phyloP scores from a whole-genome alignment of 2,888 invertebrate genomes.

The Acleris emargana region DNA sequence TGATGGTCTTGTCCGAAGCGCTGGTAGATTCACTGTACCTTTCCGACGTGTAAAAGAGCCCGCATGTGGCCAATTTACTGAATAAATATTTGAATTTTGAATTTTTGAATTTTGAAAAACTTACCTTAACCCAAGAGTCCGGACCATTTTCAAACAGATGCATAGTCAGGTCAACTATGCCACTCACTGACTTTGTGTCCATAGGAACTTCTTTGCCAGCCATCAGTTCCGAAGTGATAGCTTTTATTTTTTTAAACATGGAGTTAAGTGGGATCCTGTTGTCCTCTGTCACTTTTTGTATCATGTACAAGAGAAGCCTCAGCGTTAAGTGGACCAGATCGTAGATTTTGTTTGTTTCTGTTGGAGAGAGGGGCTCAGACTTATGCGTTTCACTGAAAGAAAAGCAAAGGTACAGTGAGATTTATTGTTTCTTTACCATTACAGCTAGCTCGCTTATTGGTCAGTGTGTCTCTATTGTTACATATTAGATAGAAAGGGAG shows the following conservation, averaged over 20 bases:
- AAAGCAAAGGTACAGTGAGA: neutral
- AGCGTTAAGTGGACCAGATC: conserved; percentile 58
- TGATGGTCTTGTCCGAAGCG: too few relatives aligned
- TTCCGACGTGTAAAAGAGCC: too few relatives aligned
- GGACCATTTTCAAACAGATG: conserved; percentile 62
- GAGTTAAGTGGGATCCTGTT: conserved; percentile 43
- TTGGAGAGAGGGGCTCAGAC: conserved; percentile 54
- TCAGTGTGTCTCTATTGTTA: too few relatives aligned
- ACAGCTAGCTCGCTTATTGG: too few relatives aligned
- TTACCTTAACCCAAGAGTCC: conserved; percentile 63
- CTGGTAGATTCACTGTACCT: too few relatives aligned
- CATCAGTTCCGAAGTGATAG: conserved; percentile 57
- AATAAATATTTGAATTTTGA: too few relatives aligned
- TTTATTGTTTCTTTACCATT: too few relatives aligned
- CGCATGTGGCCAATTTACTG: too few relatives aligned
- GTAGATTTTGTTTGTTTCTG: conserved; percentile 68
- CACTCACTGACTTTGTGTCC: conserved; percentile 86
- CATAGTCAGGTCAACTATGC: conserved; percentile 80
- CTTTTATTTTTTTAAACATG: conserved; percentile 48
- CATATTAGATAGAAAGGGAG: too few relatives aligned
- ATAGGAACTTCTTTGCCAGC: conserved; percentile 82
- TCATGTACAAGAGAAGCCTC: conserved; percentile 58
- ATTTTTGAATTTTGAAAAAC: conserved; percentile 35
- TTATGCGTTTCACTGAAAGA: conserved; percentile 19
- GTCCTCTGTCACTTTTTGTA: conserved; percentile 54